Evolutionary conservation across 2,888 invertebrate genomes (phyloP).

Genomic region (Eupithecia dodoneata): DNA sequence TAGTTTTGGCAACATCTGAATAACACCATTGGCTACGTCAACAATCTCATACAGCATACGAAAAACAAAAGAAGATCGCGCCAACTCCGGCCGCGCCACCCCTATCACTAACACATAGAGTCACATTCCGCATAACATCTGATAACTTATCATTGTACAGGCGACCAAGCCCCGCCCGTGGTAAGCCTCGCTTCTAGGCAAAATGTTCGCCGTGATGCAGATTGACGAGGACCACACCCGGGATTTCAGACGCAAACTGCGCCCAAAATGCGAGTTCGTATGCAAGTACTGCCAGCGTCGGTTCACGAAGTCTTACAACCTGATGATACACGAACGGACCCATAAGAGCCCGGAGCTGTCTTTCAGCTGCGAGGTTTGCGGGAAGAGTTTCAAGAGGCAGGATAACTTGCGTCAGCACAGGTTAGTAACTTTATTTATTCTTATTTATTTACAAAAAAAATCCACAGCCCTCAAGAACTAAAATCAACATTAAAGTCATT

Average conservation of each 20-base stretch:
- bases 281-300: slow-evolving; percentile 99
- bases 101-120: slow-evolving; percentile 49
- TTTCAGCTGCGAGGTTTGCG: slow-evolving; percentile 98
- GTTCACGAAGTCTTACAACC: slow-evolving; percentile 99
- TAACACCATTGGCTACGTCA: background rate
- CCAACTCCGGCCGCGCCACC: background rate
- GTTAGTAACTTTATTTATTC: slow-evolving; percentile 79
- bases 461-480: too few relatives aligned
- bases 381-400: slow-evolving; percentile 98
- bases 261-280: slow-evolving; percentile 98
- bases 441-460: too few relatives aligned
- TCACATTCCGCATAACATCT: slow-evolving; percentile 65
- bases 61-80: background rate
- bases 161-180: slow-evolving; percentile 80
- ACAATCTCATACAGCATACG: background rate
- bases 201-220: slow-evolving; percentile 96
- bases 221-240: slow-evolving; percentile 94
- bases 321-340: slow-evolving; percentile 99
- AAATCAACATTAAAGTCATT: too few relatives aligned
- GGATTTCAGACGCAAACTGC: slow-evolving; percentile 94
- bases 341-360: slow-evolving; percentile 98
- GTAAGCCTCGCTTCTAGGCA: slow-evolving; percentile 82
- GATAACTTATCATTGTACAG: slow-evolving; percentile 77
- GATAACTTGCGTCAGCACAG: slow-evolving; percentile 98
- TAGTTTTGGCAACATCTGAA: background rate